A percentile compares a stretch with the other conserved stretches of the same genome.
Evolutionary conservation across 2,113 vertebrate genomes (phyloP).

Genomic region (Gasterosteus nipponicus): DNA sequence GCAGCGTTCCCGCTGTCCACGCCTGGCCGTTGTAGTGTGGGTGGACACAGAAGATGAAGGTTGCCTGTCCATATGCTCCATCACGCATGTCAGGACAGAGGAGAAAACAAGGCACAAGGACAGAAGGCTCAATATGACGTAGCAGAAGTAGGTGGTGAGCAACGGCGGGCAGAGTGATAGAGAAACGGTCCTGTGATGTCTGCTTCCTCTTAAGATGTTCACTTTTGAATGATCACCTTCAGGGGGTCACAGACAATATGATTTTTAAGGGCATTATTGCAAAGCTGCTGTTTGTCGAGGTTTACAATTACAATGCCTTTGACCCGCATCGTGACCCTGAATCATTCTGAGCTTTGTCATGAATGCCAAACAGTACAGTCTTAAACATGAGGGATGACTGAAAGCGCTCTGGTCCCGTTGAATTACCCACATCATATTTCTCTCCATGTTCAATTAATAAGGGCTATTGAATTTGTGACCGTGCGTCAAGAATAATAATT

Average conservation of each 20-base stretch:
- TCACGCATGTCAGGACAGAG: conserved; percentile 58
- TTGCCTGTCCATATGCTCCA: conserved; percentile 54
- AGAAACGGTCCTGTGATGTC: conserved; percentile 11
- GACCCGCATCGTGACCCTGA: conserved; percentile 40
- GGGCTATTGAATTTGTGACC: conserved; percentile 80
- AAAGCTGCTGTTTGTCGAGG: conserved; percentile 24
- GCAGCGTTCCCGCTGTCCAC: conserved; percentile 46
- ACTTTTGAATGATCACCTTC: conserved; percentile 11
- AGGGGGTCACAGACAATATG: background rate
- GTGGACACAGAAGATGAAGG: conserved; percentile 39
- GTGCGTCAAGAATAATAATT: conserved; percentile 81
- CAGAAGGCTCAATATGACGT: conserved; percentile 27
- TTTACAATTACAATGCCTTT: conserved; percentile 54
- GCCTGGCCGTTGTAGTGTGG: conserved; percentile 44
- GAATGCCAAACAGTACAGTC: conserved; percentile 65
- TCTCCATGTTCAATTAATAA: conserved; percentile 81
- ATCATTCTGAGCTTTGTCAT: conserved; percentile 38
- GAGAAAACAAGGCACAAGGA: conserved; percentile 22
- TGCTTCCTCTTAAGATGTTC: background rate
- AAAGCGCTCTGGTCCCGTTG: conserved; percentile 60
- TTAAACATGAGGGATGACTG: conserved; percentile 65
- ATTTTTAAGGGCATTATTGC: conserved; percentile 1
- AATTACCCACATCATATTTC: conserved; percentile 79
- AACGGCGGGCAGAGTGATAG: background rate
- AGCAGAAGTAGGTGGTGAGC: conserved; percentile 20